Evolutionary conservation across 1,140 invertebrate genomes (phyloP), one percentile per base, ranked within the genome.

Genomic region (Platyura marginata): DNA sequence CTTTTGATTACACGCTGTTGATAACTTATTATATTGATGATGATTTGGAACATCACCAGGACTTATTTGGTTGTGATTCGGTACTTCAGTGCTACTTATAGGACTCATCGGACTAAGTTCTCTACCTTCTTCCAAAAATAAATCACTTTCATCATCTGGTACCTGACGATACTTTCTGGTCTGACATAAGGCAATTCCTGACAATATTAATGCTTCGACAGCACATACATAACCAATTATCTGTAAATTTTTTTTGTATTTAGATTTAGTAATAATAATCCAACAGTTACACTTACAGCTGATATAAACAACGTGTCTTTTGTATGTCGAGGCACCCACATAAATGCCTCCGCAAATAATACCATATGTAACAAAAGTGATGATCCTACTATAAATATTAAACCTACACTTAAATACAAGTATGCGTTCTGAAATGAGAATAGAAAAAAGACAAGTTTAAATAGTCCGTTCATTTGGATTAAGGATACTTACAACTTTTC

Each of bases 401-500:
- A 64, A 62, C 72, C 72, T 64, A 75, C 65, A 60, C 68, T 67
- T 56, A 74, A 64, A 56, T 74, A 75, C 47, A 74, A 68, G 52
- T 70, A 68, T 49, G 71, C 71, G 57, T 75, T 75, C 73, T 75
- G 53, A 32, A 64, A 61, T 39, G 42, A 11, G 3, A 38, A 15
- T 19, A 45, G 46, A 35, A 43, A 44, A 45, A 37, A 19, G 23
- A 23, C n/a, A 15, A 6, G 3, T 21, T 40, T 9, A 21, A 11
- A 40, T 21, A 6, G 20, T 19, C 16, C 29, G 39, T 40, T 19
- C n/a, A 15, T n/a, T 21, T 16, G 10, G 9, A 42, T 36, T 5
- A 39, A 44, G 45, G 13, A 49, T 33, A 69, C 75, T 71, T 62
- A 84, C 81, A 69, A 85, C 57, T 71, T 74, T 78, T 46, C 74